These are phyloP conservation scores for Pinctada fucata DNA, from an alignment of 2,888 invertebrate genomes.

Conservation along the genomic window DNA sequence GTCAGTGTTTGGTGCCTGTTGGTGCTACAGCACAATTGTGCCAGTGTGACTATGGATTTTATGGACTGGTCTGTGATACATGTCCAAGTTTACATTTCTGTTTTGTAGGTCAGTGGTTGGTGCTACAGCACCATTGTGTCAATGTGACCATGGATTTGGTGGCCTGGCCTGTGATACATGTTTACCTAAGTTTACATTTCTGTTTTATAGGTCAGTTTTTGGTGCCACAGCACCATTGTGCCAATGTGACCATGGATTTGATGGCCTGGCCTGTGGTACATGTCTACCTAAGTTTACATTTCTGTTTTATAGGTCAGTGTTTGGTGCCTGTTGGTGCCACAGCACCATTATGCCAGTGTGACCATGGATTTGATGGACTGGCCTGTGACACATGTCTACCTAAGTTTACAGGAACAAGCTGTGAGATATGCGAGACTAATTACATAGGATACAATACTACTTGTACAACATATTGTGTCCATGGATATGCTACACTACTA, in stretches of 20 bases:
- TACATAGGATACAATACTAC: slow-evolving; percentile 66
- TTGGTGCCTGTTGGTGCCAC: slow-evolving; percentile 41
- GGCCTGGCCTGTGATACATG: slow-evolving; percentile 56
- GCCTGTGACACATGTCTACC: slow-evolving; percentile 56
- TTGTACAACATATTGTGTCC: slow-evolving; percentile 57
- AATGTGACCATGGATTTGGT: slow-evolving; percentile 63
- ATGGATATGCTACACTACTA: slow-evolving; percentile 56
- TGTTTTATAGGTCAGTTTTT: slow-evolving; percentile 55
- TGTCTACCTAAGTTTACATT: neutral
- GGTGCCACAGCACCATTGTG: slow-evolving; percentile 63
- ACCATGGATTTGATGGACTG: slow-evolving; percentile 60
- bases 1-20: slow-evolving; percentile 53
- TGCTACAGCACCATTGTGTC: slow-evolving; percentile 52
- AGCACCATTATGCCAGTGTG: slow-evolving; percentile 59
- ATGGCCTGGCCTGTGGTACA: slow-evolving; percentile 51
- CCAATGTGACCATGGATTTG: slow-evolving; percentile 60
- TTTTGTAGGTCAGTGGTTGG: slow-evolving; percentile 56
- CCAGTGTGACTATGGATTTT: slow-evolving; percentile 63
- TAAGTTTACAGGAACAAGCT: slow-evolving; percentile 52
- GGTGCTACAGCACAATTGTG: slow-evolving; percentile 53
- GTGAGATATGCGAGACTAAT: slow-evolving; percentile 53
- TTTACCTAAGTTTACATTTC: slow-evolving; percentile 49
- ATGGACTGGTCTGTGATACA: slow-evolving; percentile 51
- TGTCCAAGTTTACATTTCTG: slow-evolving; percentile 49
- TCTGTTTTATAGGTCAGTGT: slow-evolving; percentile 55